These are phyloP conservation scores for Diarsia mendica DNA, from an alignment of 2,888 invertebrate genomes.

Conservation along the genomic window DNA sequence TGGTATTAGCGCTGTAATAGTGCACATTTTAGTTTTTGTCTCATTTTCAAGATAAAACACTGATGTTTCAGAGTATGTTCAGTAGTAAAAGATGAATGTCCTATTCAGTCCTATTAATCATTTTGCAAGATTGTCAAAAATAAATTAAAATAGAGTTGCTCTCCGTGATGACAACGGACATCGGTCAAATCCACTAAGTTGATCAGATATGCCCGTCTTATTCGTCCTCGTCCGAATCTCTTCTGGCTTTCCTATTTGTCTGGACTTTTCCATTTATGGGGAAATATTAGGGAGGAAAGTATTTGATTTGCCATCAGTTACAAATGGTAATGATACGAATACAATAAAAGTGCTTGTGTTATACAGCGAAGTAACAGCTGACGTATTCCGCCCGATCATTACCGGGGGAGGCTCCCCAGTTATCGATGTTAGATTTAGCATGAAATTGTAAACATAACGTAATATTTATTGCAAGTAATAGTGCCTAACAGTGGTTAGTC, in stretches of 20 bases:
- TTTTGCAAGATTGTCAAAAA: not conserved
- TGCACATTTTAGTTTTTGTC: not conserved
- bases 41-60: not conserved
- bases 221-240: not conserved
- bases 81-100: not conserved
- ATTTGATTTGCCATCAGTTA: not conserved
- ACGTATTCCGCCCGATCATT: constrained; percentile 2
- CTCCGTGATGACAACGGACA: not conserved
- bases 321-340: not conserved
- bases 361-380: too few species aligned
- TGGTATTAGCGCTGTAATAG: too few species aligned
- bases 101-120: not conserved
- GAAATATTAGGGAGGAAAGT: not conserved
- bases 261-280: not conserved
- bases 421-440: constrained; percentile 47
- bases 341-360: not conserved
- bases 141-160: not conserved
- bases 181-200: not conserved
- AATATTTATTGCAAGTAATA: constrained; percentile 26
- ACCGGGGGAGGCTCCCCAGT: constrained; percentile 27
- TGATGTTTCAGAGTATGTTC: not conserved
- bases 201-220: not conserved
- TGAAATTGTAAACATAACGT: constrained; percentile 46
- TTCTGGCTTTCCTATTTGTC: not conserved
- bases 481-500: constrained; percentile 1